Conservation (phyloP, 2,113 vertebrate species). For the zebrafish (Danio rerio) region DNA sequence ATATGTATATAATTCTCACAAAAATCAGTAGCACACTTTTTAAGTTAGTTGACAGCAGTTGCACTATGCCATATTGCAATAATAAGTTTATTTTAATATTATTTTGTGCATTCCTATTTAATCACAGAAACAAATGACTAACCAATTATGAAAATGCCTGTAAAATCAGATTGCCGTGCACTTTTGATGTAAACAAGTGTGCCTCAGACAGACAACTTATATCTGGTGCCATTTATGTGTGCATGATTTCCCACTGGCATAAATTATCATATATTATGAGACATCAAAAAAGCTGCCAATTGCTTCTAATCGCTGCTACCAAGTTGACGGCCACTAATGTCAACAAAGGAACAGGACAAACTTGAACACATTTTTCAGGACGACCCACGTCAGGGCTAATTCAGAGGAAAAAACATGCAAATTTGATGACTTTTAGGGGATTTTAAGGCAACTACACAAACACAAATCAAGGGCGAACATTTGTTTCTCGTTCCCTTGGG, state of each 20-base stretch:
- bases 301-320: slow-evolving; percentile 30
- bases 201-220: slow-evolving; percentile 33
- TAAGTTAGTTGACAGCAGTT: too few species aligned
- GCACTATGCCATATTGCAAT: too few species aligned
- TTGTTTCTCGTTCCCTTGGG: slow-evolving; percentile 39
- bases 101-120: background rate
- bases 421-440: slow-evolving; percentile 24
- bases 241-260: slow-evolving; percentile 56
- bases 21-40: too few species aligned
- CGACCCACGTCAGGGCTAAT: slow-evolving; percentile 48
- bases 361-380: slow-evolving; percentile 23
- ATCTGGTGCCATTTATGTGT: slow-evolving; percentile 49
- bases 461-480: slow-evolving; percentile 38
- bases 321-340: slow-evolving; percentile 18
- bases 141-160: background rate
- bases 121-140: background rate
- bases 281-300: slow-evolving; percentile 56
- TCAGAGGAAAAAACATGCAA: background rate
- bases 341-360: slow-evolving; percentile 44
- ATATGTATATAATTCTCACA: too few species aligned
- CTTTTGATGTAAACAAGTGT: slow-evolving; percentile 30
- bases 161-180: background rate
- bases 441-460: slow-evolving; percentile 40
- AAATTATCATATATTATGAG: slow-evolving; percentile 59
- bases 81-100: too few species aligned